These are phyloP conservation scores for Decapterus maruadsi DNA, from an alignment of 2,797 vertebrate genomes.

Conservation along the genomic window DNA sequence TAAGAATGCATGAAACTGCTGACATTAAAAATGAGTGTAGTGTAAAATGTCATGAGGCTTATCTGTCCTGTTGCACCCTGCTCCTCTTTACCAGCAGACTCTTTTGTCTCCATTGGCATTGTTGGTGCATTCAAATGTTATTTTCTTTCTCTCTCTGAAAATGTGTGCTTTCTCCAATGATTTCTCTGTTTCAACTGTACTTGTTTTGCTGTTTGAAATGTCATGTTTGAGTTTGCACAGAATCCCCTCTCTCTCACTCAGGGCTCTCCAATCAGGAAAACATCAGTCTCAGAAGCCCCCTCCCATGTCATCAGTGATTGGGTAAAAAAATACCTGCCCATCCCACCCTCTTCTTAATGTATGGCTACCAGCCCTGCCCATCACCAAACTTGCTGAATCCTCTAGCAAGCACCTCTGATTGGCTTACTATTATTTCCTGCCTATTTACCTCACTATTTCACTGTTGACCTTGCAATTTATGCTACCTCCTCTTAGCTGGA, in stretches of 20 bases:
- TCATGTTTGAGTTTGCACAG: conserved; percentile 87
- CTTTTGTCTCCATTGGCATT: conserved; percentile 76
- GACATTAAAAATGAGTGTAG: neutral
- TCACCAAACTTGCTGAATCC: conserved; percentile 66
- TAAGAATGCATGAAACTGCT: neutral
- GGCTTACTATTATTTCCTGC: conserved; percentile 67
- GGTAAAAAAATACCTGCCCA: conserved; percentile 77
- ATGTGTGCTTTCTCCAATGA: conserved; percentile 83
- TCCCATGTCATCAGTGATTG: conserved; percentile 82
- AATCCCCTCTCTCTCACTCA: conserved; percentile 89
- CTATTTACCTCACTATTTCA: conserved; percentile 57
- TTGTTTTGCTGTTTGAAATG: conserved; percentile 84
- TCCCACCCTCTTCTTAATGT: conserved; percentile 57
- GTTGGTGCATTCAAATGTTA: conserved; percentile 79
- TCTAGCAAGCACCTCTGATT: conserved; percentile 71
- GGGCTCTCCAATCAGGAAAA: conserved; percentile 84
- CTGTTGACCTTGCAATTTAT: conserved; percentile 38
- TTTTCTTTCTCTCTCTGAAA: conserved; percentile 69
- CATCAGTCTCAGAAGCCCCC: conserved; percentile 79
- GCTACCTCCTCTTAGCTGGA: conserved; percentile 41
- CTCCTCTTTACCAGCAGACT: conserved; percentile 75
- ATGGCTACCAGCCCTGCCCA: conserved; percentile 63
- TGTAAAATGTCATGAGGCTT: neutral
- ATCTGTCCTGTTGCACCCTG: conserved; percentile 51
- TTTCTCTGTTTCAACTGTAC: conserved; percentile 81